These are phyloP conservation scores for Pocillopora verrucosa DNA, from an alignment of 64 coral and sea anemone genomes.

Conservation along the genomic window DNA sequence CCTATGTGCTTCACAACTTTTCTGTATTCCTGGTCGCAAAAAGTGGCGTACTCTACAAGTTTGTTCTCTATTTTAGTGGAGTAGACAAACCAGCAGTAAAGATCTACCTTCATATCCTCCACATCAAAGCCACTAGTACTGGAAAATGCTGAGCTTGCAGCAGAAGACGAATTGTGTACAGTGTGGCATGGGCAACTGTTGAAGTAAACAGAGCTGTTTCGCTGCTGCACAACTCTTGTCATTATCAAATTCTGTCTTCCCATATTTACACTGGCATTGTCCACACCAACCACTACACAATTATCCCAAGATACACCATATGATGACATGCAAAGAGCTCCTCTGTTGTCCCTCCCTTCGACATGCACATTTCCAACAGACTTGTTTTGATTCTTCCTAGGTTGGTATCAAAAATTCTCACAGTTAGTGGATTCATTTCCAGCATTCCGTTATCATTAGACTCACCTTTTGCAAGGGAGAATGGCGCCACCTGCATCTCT, in stretches of 20 bases:
- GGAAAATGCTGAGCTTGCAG: slow-evolving; percentile 35
- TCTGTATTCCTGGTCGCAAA: slow-evolving; percentile 53
- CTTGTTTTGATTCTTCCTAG: too few relatives aligned
- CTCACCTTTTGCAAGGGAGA: too few relatives aligned
- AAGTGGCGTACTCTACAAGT: slow-evolving; percentile 42
- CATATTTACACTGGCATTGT: slow-evolving; percentile 65
- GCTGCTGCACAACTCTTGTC: slow-evolving; percentile 18
- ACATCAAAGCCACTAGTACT: slow-evolving; percentile 33
- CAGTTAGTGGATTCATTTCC: too few relatives aligned
- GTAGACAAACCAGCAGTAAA: slow-evolving; percentile 63
- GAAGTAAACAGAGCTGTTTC: slow-evolving; percentile 58
- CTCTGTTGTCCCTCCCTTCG: too few relatives aligned
- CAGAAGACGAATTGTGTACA: slow-evolving; percentile 55
- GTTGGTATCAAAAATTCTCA: too few relatives aligned
- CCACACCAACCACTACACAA: slow-evolving; percentile 47
- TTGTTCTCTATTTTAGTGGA: slow-evolving; percentile 49
- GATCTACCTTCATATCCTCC: slow-evolving; percentile 56
- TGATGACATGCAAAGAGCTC: too few relatives aligned
- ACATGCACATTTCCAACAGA: too few relatives aligned
- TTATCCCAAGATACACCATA: too few relatives aligned
- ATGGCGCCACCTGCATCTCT: too few relatives aligned
- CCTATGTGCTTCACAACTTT: slow-evolving; percentile 60
- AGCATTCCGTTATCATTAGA: too few relatives aligned
- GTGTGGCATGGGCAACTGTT: slow-evolving; percentile 75
- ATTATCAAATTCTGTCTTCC: slow-evolving; percentile 50